Base-by-base conservation (phyloP, 1,140 invertebrate genomes). In the Drosophila lini region DNA sequence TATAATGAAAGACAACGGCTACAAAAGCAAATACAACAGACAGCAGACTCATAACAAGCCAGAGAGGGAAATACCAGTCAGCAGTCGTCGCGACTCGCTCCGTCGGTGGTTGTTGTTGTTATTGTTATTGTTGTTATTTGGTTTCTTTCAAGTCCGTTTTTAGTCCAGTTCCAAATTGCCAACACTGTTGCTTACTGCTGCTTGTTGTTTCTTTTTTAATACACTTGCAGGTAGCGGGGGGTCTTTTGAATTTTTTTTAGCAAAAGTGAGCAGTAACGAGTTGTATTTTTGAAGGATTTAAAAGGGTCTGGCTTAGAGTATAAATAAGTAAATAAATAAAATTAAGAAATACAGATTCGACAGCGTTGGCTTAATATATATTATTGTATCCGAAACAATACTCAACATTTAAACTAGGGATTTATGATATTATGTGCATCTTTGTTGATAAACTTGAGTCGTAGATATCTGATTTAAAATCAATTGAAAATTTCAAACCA, bases 141-240 rank as follows among this genome's bases (percentile, higher is more conserved):
- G 67, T 81, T 63, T 81, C 64, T 82, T 74, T 78, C 48, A 78
- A 69, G 83, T 88, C 82, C 65, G 76, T 86, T 86, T 85, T 86
- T 86, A 86, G 82, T 86, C 80, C 82, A 86, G 82, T 86, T 86
- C 73, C 65, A 88, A 86, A 86, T 86, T 82, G 83, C 82, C 83
- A 81, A 77, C 63, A 62, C 56, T 67, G 74, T 63, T 65, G 69
- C 70, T 80, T 44, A 61, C 73, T 38, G 75, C 44, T 65, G 56
- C 15, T 63, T 55, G 41, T 47, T 63, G 25, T 45, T 63, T 59
- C 22, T 56, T 44, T 74, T 44, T 70, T 40, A 11, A 52, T 61
- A 52, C 47, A 52, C 59, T 61, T 16, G 16, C 22, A 13, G 15
- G 32, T 11, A 60, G 13, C 13, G 16, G 8, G 50, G 25, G 15